phyloP scores from a whole-genome alignment of 2,888 invertebrate genomes.

The Agrochola circellaris region DNA sequence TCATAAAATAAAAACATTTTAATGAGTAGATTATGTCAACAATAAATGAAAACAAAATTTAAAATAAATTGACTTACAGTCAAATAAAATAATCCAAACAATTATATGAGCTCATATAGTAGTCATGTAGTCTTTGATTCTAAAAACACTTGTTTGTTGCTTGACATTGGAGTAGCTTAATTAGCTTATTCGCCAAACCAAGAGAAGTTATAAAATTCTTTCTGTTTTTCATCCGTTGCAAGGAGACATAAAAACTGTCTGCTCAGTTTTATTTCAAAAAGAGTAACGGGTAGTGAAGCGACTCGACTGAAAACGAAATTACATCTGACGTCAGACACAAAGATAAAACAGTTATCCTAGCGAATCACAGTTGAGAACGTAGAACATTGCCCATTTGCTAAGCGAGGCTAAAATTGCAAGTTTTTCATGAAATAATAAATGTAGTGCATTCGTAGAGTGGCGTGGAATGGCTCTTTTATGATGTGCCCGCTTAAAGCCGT shows the following conservation, averaged over 20 bases:
- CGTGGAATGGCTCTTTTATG: conserved; percentile 69
- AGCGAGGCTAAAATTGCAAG: conserved; percentile 64
- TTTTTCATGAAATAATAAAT: conserved; percentile 72
- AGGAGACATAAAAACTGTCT: conserved; percentile 54
- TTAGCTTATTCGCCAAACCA: neutral
- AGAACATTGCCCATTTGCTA: conserved; percentile 65
- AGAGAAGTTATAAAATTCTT: conserved; percentile 26
- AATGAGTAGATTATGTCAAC: no score
- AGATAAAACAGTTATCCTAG: conserved; percentile 55
- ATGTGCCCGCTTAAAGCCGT: conserved; percentile 57
- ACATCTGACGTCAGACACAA: conserved; percentile 54
- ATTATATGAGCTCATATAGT: no score
- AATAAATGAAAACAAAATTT: no score
- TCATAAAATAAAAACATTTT: no score
- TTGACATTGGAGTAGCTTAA: no score
- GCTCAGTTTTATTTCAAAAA: conserved; percentile 52
- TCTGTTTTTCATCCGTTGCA: conserved; percentile 29
- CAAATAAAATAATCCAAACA: no score
- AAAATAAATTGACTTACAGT: no score
- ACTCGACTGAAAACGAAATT: conserved; percentile 58
- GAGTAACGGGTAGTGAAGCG: conserved; percentile 50
- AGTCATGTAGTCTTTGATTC: no score
- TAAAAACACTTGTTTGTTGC: no score
- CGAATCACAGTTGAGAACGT: conserved; percentile 65
- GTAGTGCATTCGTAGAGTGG: conserved; percentile 71